A percentile compares a stretch with the other conserved stretches of the same genome.
Evolutionary conservation across 2,113 vertebrate genomes (phyloP).

Genomic region (Pandion haliaetus): DNA sequence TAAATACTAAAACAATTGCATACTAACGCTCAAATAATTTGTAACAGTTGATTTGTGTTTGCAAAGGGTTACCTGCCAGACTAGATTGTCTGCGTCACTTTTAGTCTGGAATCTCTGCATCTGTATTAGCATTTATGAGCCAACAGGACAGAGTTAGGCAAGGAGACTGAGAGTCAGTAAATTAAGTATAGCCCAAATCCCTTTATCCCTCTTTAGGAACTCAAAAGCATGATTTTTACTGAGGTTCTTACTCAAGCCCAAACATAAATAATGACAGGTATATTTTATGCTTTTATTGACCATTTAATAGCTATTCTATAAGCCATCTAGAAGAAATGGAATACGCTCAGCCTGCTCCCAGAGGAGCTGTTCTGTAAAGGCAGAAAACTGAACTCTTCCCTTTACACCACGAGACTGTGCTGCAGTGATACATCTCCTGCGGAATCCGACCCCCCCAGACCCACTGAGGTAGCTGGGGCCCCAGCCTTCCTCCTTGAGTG

Average conservation of each 20-base stretch:
- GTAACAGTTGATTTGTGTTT: neutral
- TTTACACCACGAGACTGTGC: neutral
- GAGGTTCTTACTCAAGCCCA: neutral
- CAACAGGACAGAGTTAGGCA: neutral
- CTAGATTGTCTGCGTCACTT: neutral
- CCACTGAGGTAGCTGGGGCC: neutral
- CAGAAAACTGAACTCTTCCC: neutral
- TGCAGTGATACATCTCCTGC: neutral
- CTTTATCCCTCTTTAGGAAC: neutral
- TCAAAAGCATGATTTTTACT: neutral
- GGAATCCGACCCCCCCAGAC: fast-evolving
- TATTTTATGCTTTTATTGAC: neutral
- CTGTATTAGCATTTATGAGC: neutral
- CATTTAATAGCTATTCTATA: neutral
- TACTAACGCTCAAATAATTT: neutral
- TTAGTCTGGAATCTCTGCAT: neutral
- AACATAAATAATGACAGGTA: neutral
- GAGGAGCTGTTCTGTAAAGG: neutral
- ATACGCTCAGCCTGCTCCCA: neutral
- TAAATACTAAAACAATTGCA: neutral
- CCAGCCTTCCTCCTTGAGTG: neutral
- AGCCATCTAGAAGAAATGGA: neutral
- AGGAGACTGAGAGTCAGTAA: neutral
- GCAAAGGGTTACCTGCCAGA: neutral
- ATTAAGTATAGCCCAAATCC: neutral